These are phyloP conservation scores for Oophaga pumilio DNA, from an alignment of 2,113 vertebrate genomes.

Conservation along the genomic window DNA sequence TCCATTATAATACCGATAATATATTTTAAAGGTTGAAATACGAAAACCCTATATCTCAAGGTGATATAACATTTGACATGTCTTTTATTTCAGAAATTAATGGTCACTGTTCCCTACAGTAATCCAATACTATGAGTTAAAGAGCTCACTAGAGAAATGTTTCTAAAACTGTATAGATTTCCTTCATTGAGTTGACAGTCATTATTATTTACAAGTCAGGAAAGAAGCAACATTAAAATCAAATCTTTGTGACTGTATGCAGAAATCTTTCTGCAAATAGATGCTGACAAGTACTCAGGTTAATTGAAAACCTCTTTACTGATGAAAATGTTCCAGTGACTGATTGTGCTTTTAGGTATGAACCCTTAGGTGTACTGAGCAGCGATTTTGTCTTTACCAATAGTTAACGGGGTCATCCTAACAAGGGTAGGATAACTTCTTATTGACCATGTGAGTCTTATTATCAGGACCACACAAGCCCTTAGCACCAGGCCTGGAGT, in stretches of 20 bases:
- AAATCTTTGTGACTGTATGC: constrained; percentile 5
- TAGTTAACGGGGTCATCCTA: background rate
- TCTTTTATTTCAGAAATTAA: background rate
- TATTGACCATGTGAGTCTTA: background rate
- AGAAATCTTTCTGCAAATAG: constrained; percentile 17
- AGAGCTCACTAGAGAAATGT: background rate
- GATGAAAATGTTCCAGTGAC: constrained; percentile 28
- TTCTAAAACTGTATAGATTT: background rate
- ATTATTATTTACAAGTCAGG: constrained; percentile 29
- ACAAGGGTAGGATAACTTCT: background rate
- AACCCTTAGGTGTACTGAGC: background rate
- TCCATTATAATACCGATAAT: too few species aligned
- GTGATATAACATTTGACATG: background rate
- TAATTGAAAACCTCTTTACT: constrained; percentile 42
- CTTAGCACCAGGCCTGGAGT: too few species aligned
- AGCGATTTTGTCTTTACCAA: background rate
- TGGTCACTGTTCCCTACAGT: background rate
- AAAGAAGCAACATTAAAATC: constrained; percentile 37
- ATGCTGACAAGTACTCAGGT: constrained; percentile 29
- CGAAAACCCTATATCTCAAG: background rate
- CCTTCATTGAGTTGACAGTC: constrained; percentile 21
- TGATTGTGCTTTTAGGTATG: background rate
- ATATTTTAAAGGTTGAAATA: background rate
- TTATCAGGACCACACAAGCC: too few species aligned
- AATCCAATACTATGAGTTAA: constrained; percentile 11